Percentiles rank a stretch among this genome's conserved stretches.
Conservation (phyloP, 2,113 vertebrate genomes). For the Lycaon pictus region DNA sequence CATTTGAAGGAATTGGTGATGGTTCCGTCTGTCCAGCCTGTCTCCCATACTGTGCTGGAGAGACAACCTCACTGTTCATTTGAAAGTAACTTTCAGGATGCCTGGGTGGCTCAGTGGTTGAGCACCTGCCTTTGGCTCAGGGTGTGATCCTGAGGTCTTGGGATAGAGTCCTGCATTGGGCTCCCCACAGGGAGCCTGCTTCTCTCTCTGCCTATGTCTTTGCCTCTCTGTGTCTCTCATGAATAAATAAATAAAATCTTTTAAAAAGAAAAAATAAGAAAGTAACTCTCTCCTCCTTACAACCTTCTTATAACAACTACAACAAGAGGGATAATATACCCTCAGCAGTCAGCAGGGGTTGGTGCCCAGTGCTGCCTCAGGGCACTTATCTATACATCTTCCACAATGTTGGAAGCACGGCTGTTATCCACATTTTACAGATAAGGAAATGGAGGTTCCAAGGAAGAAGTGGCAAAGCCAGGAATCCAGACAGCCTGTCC, state of each 20-base stretch:
- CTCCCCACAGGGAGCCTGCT: no score
- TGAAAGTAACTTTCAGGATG: background rate
- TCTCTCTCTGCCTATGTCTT: no score
- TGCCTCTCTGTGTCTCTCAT: no score
- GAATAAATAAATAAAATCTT: no score
- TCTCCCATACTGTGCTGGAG: background rate
- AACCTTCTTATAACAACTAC: background rate
- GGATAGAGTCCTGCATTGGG: no score
- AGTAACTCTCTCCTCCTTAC: background rate
- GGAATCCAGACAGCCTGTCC: background rate
- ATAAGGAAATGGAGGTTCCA: background rate
- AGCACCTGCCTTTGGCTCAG: no score
- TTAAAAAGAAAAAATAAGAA: background rate
- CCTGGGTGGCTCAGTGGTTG: no score
- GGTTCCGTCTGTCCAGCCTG: background rate
- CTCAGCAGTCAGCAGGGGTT: background rate
- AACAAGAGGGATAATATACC: background rate
- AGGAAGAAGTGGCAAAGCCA: background rate
- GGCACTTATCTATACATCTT: background rate
- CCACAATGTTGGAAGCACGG: background rate
- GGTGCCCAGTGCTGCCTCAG: background rate
- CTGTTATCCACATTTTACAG: background rate
- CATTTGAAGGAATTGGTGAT: background rate
- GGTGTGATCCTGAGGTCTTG: no score
- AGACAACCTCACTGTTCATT: background rate